phyloP scores from a whole-genome alignment of 2,797 vertebrate genomes.

The Mus spretus region DNA sequence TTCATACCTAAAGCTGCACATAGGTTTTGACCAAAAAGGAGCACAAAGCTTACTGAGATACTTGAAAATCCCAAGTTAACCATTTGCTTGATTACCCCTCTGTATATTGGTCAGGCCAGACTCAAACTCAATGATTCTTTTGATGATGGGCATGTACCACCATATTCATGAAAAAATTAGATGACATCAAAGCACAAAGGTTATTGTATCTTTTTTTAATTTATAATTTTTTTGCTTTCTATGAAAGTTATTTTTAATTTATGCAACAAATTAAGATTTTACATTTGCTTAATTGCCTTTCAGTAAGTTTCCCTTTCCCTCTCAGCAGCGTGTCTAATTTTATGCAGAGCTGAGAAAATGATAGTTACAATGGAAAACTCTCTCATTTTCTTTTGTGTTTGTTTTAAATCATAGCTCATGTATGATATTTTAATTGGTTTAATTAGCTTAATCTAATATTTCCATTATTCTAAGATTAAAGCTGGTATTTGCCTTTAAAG shows the following conservation, averaged over 20 bases:
- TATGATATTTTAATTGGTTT: slow-evolving; percentile 14
- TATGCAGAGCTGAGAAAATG: slow-evolving; percentile 35
- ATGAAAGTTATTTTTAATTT: not conserved
- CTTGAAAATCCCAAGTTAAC: not conserved
- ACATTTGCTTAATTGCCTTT: slow-evolving; percentile 25
- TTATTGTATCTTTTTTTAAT: not conserved
- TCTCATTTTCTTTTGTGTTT: slow-evolving; percentile 42
- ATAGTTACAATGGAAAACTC: not conserved
- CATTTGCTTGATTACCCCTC: not conserved
- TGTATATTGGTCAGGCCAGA: not conserved
- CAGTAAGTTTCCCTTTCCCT: not conserved
- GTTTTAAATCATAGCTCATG: not conserved
- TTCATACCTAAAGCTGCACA: not conserved
- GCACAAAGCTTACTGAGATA: slow-evolving; percentile 29
- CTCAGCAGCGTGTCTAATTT: slow-evolving; percentile 5
- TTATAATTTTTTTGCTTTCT: not conserved
- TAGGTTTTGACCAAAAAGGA: slow-evolving; percentile 40
- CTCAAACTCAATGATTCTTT: not conserved
- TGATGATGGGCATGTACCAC: not conserved
- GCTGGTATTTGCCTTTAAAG: slow-evolving; percentile 24
- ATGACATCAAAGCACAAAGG: not conserved
- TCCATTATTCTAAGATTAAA: slow-evolving; percentile 43
- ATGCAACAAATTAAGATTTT: not conserved
- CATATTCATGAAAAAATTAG: not conserved
- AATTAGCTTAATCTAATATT: slow-evolving; percentile 41